phyloP scores from a whole-genome alignment of 2,797 vertebrate species.

The Okamejei kenojei region DNA sequence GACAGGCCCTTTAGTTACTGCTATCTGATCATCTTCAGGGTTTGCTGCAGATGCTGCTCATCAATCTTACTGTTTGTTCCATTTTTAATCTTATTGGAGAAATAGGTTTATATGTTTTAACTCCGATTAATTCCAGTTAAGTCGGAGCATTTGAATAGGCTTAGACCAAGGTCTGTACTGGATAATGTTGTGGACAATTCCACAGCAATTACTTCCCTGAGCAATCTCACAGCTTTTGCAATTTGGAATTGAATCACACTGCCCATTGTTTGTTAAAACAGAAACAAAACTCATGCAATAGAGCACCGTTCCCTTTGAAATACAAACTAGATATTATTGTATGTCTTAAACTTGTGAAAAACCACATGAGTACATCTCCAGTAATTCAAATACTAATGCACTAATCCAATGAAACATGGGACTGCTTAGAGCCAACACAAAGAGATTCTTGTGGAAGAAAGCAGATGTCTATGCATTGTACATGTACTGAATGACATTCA shows the following conservation, averaged over 20 bases:
- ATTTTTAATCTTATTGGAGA: neutral
- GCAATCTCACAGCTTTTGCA: neutral
- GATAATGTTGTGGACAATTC: neutral
- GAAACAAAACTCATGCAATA: neutral
- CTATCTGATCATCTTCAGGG: neutral
- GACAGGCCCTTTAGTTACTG: neutral
- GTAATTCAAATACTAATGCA: neutral
- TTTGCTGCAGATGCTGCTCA: neutral
- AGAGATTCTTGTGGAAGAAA: neutral
- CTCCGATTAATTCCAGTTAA: neutral
- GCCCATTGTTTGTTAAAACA: neutral
- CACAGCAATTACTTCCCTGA: neutral
- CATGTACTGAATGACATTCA: neutral
- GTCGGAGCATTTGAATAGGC: neutral
- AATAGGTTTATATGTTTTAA: neutral
- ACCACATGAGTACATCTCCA: neutral
- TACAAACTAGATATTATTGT: neutral
- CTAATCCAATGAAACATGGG: neutral
- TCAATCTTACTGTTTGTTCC: conserved; percentile 11
- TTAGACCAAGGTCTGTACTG: neutral
- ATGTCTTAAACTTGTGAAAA: neutral
- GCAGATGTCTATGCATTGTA: neutral
- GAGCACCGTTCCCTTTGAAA: neutral
- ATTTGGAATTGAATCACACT: neutral
- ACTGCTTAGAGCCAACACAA: too few relatives aligned